Evolutionary conservation across 2,797 vertebrate species (phyloP).

Genomic region (Myripristis murdjan): DNA sequence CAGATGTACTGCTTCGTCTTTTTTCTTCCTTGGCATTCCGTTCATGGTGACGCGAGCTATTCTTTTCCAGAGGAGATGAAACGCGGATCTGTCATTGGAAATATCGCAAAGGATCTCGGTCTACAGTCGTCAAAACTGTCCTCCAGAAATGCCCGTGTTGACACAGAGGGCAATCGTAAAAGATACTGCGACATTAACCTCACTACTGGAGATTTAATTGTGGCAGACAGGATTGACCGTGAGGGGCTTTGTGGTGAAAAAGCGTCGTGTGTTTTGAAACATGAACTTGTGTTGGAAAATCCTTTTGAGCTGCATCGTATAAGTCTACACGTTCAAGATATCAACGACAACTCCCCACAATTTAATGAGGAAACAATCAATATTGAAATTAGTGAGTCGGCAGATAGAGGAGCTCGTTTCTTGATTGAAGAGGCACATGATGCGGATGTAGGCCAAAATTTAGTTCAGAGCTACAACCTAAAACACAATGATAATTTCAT

Average conservation of each 20-base stretch:
- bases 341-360: conserved; percentile 86
- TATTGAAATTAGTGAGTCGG: conserved; percentile 78
- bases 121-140: conserved; percentile 54
- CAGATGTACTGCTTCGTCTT: too few species aligned
- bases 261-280: conserved; percentile 72
- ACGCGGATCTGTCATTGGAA: conserved; percentile 57
- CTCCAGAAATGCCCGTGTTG: conserved; percentile 65
- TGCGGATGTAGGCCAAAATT: conserved; percentile 77
- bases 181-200: conserved; percentile 69
- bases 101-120: conserved; percentile 76
- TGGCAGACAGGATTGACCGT: conserved; percentile 76
- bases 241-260: conserved; percentile 78
- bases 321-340: conserved; percentile 82
- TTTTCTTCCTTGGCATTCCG: background rate
- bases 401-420: conserved; percentile 64
- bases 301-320: conserved; percentile 79
- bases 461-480: conserved; percentile 78
- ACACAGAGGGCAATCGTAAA: conserved; percentile 48
- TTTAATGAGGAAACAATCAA: conserved; percentile 79
- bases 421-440: conserved; percentile 77
- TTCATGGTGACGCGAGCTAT: conserved; percentile 68
- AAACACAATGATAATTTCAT: conserved; percentile 69
- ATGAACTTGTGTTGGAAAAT: conserved; percentile 85
- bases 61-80: conserved; percentile 65
- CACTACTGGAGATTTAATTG: conserved; percentile 72